Evolutionary conservation across 2,797 vertebrate genomes (phyloP).

Genomic region (Miichthys miiuy): DNA sequence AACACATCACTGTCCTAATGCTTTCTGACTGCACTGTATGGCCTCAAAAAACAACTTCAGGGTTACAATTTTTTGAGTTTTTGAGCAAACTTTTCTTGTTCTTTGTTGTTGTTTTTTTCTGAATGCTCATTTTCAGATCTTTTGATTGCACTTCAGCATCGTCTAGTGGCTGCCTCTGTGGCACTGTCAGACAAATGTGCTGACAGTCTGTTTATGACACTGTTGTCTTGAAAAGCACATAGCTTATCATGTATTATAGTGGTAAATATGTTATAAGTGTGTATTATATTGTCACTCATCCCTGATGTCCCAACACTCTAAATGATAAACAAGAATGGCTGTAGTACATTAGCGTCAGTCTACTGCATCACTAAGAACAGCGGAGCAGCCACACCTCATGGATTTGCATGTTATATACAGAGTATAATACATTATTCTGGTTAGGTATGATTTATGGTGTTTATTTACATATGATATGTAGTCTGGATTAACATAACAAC

Average conservation of each 20-base stretch:
- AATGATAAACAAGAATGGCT: constrained; percentile 47
- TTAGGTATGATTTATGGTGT: constrained; percentile 67
- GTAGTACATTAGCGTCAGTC: constrained; percentile 61
- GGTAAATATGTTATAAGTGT: constrained; percentile 48
- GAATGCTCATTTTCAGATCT: constrained; percentile 5
- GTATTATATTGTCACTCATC: constrained; percentile 32
- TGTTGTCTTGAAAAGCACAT: constrained; percentile 6
- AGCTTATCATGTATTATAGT: constrained; percentile 12
- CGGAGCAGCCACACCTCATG: constrained; percentile 40
- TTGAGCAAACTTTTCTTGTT: neutral
- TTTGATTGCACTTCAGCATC: constrained; percentile 8
- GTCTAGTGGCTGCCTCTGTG: neutral
- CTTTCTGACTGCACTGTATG: constrained; percentile 20
- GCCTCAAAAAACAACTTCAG: neutral
- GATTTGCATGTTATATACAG: constrained; percentile 67
- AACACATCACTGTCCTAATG: constrained; percentile 12
- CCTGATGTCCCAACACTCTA: constrained; percentile 36
- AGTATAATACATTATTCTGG: constrained; percentile 77
- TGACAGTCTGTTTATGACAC: constrained; percentile 37
- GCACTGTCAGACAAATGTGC: constrained; percentile 21
- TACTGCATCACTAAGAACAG: constrained; percentile 59
- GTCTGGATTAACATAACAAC: constrained; percentile 42
- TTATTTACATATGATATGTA: constrained; percentile 74
- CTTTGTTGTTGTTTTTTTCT: neutral
- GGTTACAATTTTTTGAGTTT: constrained; percentile 2